Conservation (phyloP, 2,888 invertebrate genomes). For the Bursaphelenchus okinawaensis region DNA sequence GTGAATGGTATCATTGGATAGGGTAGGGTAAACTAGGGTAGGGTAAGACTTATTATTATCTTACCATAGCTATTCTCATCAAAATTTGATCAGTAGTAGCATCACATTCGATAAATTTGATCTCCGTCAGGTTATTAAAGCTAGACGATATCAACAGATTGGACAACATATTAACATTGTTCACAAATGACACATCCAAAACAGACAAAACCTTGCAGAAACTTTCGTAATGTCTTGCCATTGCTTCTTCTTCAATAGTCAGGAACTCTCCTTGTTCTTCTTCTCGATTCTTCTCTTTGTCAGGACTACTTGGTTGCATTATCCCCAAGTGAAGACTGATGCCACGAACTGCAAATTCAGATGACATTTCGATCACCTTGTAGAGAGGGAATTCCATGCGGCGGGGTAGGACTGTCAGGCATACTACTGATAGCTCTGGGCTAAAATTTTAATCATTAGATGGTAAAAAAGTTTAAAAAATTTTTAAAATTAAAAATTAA, state of each 20-base stretch:
- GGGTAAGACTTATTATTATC: too few relatives aligned
- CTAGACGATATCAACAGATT: constrained; percentile 13
- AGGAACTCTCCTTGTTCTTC: neutral
- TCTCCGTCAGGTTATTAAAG: constrained; percentile 16
- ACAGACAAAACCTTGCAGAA: constrained; percentile 21
- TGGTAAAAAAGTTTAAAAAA: constrained; percentile 21
- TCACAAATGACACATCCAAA: constrained; percentile 27
- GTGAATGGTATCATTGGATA: too few relatives aligned
- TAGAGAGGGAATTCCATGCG: neutral
- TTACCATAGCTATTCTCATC: constrained; percentile 17
- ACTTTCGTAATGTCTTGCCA: neutral
- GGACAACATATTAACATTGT: constrained; percentile 10
- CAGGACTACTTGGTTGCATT: constrained; percentile 14
- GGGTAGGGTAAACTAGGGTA: too few relatives aligned
- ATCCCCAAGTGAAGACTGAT: constrained; percentile 21
- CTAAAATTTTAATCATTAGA: constrained; percentile 10
- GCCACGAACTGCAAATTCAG: neutral
- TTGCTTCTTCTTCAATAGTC: neutral
- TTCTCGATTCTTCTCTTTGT: neutral
- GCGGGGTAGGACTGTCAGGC: neutral
- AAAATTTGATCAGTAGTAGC: constrained; percentile 23
- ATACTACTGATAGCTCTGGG: constrained; percentile 6
- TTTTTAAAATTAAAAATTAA: constrained; percentile 1
- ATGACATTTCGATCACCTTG: neutral
- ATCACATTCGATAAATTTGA: constrained; percentile 29